Percentiles rank a stretch among this genome's conserved stretches.
Evolutionary conservation across 1,140 invertebrate species (phyloP).

Genomic region (Ectropis grisescens): DNA sequence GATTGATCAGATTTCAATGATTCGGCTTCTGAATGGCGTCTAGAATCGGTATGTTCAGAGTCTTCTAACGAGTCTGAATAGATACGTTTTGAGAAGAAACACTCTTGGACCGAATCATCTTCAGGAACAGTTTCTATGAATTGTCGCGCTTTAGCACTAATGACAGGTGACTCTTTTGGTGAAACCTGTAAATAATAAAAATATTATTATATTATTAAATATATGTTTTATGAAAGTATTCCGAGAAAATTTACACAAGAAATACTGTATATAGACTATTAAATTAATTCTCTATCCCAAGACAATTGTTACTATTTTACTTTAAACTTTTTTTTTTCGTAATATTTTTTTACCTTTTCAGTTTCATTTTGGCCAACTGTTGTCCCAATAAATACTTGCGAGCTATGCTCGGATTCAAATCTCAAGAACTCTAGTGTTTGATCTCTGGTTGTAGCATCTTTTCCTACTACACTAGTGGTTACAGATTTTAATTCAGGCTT

Average conservation of each 20-base stretch:
- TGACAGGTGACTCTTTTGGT: slow-evolving; percentile 56
- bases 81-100: slow-evolving; percentile 68
- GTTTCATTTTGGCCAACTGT: slow-evolving; percentile 17
- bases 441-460: slow-evolving; percentile 12
- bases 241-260: too few relatives aligned
- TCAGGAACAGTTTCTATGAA: slow-evolving; percentile 69
- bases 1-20: slow-evolving; percentile 67
- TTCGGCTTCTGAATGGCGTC: slow-evolving; percentile 65
- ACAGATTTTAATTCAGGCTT: slow-evolving; percentile 22
- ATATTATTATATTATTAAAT: slow-evolving; percentile 5
- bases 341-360: slow-evolving; percentile 30
- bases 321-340: too few relatives aligned
- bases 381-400: too few relatives aligned
- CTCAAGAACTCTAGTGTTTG: slow-evolving; percentile 49
- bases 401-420: slow-evolving; percentile 48
- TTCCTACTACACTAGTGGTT: slow-evolving; percentile 13
- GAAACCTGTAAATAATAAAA: slow-evolving; percentile 30
- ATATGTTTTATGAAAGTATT: too few relatives aligned
- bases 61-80: slow-evolving; percentile 69
- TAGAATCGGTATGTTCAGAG: slow-evolving; percentile 65
- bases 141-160: slow-evolving; percentile 66
- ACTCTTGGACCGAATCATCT: slow-evolving; percentile 68
- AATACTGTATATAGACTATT: too few relatives aligned
- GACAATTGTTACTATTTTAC: too few relatives aligned
- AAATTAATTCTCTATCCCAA: too few relatives aligned